These are phyloP conservation scores for Aphelenchoides fujianensis DNA, from an alignment of 1,140 invertebrate genomes.

Conservation along the genomic window DNA sequence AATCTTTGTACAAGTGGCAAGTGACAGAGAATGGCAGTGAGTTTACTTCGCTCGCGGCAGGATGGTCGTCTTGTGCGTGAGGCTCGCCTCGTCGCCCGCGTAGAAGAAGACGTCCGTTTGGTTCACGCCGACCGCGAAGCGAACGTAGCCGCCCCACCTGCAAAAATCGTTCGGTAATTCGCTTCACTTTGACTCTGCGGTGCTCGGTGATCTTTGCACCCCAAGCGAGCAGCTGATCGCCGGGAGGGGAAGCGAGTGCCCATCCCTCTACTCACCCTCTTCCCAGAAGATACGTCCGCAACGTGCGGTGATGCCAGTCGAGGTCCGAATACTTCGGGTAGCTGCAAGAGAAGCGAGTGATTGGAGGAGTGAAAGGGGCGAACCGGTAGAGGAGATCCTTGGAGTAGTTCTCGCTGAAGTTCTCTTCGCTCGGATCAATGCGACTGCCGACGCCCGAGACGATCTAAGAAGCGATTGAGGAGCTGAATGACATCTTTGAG, in stretches of 20 bases:
- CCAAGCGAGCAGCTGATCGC: no score
- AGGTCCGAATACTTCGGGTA: slow-evolving; percentile 39
- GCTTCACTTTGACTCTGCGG: no score
- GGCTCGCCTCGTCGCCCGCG: not conserved
- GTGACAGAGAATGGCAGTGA: no score
- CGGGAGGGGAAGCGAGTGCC: no score
- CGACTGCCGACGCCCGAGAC: slow-evolving; percentile 56
- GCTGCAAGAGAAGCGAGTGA: slow-evolving; percentile 15
- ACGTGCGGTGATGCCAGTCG: not conserved
- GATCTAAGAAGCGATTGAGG: no score
- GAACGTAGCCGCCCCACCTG: not conserved
- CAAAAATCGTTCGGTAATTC: no score
- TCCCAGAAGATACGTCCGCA: not conserved
- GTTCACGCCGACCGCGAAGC: not conserved
- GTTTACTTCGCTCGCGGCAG: not conserved
- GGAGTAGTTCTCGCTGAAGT: slow-evolving; percentile 27
- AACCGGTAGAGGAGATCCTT: slow-evolving; percentile 38
- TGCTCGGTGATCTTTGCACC: no score
- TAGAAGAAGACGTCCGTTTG: not conserved
- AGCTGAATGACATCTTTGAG: no score
- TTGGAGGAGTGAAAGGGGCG: slow-evolving; percentile 19
- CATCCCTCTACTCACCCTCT: no score
- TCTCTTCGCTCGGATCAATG: slow-evolving; percentile 39
- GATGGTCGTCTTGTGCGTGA: not conserved
- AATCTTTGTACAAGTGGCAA: not conserved